These are phyloP conservation scores for Corydoras maculifer DNA, from an alignment of 2,113 vertebrate genomes.

Conservation along the genomic window DNA sequence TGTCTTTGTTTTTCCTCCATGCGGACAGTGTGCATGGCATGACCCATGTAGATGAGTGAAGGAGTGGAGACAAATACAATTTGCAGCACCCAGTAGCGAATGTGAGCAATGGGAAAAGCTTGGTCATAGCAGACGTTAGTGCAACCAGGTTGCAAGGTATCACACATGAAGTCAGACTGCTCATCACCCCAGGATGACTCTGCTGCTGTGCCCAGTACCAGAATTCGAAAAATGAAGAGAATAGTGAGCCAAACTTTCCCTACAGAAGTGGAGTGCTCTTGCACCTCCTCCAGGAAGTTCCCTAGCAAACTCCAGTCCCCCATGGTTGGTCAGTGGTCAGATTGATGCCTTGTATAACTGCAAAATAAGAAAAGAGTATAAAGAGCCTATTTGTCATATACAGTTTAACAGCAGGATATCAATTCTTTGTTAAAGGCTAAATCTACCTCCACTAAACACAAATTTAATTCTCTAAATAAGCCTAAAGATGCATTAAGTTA, in stretches of 20 bases:
- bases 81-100: constrained; percentile 95
- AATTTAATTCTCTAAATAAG: too few species aligned
- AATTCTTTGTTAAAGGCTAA: neutral
- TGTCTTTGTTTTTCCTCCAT: constrained; percentile 76
- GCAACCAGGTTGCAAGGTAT: constrained; percentile 88
- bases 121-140: constrained; percentile 93
- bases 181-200: constrained; percentile 97
- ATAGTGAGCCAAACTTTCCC: constrained; percentile 95
- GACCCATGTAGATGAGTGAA: constrained; percentile 91
- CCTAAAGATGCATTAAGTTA: too few species aligned
- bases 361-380: neutral
- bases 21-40: constrained; percentile 84
- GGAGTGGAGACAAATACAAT: constrained; percentile 96
- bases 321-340: constrained; percentile 66
- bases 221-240: constrained; percentile 97
- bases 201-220: constrained; percentile 87
- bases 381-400: neutral
- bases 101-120: constrained; percentile 94
- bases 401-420: neutral
- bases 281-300: constrained; percentile 92
- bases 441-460: too few species aligned
- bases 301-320: constrained; percentile 95
- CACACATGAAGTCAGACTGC: constrained; percentile 89
- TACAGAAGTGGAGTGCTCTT: constrained; percentile 93
- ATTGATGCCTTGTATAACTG: constrained; percentile 33